phyloP scores from a whole-genome alignment of 1,140 invertebrate species.

The Limonius californicus region DNA sequence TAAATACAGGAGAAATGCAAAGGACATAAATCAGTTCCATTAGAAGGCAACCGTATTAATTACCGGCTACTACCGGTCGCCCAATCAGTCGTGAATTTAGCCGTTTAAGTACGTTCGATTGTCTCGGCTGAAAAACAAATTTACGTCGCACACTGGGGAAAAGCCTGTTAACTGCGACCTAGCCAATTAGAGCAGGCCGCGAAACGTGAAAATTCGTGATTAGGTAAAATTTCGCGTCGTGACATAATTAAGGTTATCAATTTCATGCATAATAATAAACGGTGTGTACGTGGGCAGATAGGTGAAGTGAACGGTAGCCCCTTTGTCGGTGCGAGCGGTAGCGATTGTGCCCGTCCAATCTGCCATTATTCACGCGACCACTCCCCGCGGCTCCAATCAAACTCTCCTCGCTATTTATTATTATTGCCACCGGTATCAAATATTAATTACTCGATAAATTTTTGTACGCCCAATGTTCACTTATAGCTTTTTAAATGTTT shows the following conservation, averaged over 20 bases:
- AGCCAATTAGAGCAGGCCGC: no score
- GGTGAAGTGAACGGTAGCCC: not conserved
- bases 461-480: not conserved
- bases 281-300: not conserved
- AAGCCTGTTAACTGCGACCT: no score
- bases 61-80: no score
- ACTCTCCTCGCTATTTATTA: not conserved
- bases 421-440: not conserved
- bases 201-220: no score
- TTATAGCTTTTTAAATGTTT: not conserved
- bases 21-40: no score
- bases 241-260: not conserved
- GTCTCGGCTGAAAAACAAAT: no score
- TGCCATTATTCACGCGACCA: conserved; percentile 1
- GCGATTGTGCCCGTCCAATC: not conserved
- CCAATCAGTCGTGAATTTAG: no score
- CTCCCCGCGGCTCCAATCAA: not conserved
- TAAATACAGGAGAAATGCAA: no score
- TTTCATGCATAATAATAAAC: not conserved
- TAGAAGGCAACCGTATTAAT: no score
- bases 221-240: no score
- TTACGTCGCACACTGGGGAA: no score
- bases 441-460: not conserved
- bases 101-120: no score
- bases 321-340: conserved; percentile 1